Base-by-base conservation (phyloP, 2,113 vertebrate genomes). In the Melanotaenia duboulayi region DNA sequence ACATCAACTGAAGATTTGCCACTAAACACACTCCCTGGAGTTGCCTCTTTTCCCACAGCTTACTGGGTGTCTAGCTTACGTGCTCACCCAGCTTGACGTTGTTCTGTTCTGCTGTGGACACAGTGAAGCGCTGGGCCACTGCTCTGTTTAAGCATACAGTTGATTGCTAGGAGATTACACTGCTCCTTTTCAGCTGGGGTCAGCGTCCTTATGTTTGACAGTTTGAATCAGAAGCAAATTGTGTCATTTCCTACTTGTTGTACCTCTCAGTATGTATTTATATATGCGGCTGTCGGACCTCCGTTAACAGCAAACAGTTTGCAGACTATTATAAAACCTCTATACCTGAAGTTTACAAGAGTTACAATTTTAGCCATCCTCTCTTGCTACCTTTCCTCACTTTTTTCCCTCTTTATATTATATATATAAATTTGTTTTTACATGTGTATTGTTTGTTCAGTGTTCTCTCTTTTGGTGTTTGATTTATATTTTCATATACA, bases 171-270 rank as follows among this genome's bases (percentile, higher is more conserved):
- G 75, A 87, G 86, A 89, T 90, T 90, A 76, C 74, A 28, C 87
- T 90, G 91, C 87, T 86, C 83, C 84, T 78, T 90, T 81, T 92
- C 90, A 91, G 76, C 70, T 11, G 76, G 80, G 87, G 87, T 92
- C 88, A 90, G 65, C 72, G 25, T 90, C 86, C 80, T 87, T 84
- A 79, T 92, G 90, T 91, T 92, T 92, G 91, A 92, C 90, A 91
- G 84, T 84, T 90, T 81, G 86, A 92, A 91, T 92, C 88, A 86
- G 76, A 80, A 89, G 89, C 90, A 91, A 91, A 91, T 91, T 90
- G 90, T 91, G 87, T 92, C 80, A 89, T 91, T 92, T 91, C 90
- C 91, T 88, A 86, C 87, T 91, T 82, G 65, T 86, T 86, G 60
- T 72, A 80, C 65, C 74, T 54, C 74, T 78, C 64, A 59, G 63